Evolutionary conservation across 2,797 vertebrate species (phyloP).

Genomic region (Tapirus indicus): DNA sequence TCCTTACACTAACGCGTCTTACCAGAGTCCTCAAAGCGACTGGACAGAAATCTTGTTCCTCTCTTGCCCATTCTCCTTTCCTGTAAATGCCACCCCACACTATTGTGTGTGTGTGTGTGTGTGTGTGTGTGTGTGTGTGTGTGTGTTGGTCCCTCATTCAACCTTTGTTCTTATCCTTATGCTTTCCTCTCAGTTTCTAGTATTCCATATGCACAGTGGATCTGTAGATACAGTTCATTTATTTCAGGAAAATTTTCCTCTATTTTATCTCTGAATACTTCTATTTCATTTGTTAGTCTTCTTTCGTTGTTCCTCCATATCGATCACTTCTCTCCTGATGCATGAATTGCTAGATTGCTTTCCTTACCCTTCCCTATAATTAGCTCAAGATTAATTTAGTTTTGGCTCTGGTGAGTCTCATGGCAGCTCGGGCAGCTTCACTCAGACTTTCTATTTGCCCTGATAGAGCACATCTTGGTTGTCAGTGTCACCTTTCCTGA

Average conservation of each 20-base stretch:
- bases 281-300: background rate
- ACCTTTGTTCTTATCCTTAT: background rate
- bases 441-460: background rate
- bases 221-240: background rate
- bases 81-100: background rate
- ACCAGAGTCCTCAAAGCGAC: background rate
- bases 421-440: too few relatives aligned
- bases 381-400: background rate
- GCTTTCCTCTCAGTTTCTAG: background rate
- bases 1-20: background rate
- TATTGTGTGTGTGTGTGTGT: background rate
- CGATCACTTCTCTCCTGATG: background rate
- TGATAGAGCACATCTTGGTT: background rate
- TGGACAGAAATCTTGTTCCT: background rate
- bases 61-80: background rate
- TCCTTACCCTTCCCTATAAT: background rate
- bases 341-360: background rate
- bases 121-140: background rate
- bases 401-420: background rate
- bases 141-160: background rate
- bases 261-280: background rate
- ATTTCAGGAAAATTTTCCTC: background rate
- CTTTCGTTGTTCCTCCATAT: background rate
- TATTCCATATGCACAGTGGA: fast-evolving
- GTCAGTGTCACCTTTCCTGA: background rate